Conservation (phyloP, 1,140 invertebrate genomes). For the Lamellibrachia luymesi region DNA sequence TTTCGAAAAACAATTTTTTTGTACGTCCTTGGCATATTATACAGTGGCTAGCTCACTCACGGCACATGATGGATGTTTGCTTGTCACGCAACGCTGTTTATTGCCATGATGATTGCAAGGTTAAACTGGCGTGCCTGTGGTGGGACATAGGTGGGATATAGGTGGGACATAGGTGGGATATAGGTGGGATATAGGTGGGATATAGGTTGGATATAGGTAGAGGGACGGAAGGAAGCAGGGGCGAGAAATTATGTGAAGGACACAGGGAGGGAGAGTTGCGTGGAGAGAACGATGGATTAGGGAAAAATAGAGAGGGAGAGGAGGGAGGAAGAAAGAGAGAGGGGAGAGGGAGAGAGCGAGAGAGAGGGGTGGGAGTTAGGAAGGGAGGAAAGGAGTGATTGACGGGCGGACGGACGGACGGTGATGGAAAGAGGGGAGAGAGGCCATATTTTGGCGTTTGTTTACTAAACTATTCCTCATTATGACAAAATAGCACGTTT, state of each 20-base stretch:
- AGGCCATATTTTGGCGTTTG: too few species aligned
- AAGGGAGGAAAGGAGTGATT: background rate
- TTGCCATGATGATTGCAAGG: background rate
- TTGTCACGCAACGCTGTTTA: background rate
- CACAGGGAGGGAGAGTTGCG: too few species aligned
- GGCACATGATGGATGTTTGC: background rate
- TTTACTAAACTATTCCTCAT: too few species aligned
- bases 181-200: background rate
- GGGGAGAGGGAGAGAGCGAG: background rate
- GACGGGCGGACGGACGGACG: background rate
- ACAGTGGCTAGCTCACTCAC: background rate
- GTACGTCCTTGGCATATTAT: background rate
- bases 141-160: background rate
- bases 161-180: background rate
- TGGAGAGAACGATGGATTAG: too few species aligned
- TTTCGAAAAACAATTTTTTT: background rate
- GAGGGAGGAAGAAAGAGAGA: slow-evolving; percentile 22
- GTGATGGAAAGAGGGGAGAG: too few species aligned
- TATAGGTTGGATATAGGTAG: background rate
- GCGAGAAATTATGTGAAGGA: too few species aligned
- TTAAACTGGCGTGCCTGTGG: background rate
- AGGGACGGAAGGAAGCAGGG: background rate
- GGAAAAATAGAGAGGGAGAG: slow-evolving; percentile 5
- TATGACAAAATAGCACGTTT: too few species aligned
- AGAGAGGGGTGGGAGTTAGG: slow-evolving; percentile 20